phyloP scores from a whole-genome alignment of 2,888 invertebrate genomes.

The Xestia sexstrigata region DNA sequence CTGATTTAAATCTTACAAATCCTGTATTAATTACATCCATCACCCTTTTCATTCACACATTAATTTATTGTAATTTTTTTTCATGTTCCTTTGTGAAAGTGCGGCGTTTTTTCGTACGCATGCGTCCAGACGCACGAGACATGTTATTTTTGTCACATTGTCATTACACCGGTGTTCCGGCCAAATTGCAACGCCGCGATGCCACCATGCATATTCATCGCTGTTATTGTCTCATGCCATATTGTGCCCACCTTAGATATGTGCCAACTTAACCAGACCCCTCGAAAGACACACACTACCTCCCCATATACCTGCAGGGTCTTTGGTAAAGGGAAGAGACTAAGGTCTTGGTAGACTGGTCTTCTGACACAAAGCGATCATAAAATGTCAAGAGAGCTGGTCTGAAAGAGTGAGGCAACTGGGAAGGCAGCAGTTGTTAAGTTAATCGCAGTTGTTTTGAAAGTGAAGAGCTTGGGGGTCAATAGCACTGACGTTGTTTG shows the following conservation, averaged over 20 bases:
- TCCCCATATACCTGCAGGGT: neutral
- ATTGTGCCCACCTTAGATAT: constrained; percentile 80
- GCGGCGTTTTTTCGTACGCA: constrained; percentile 30
- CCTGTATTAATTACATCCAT: constrained; percentile 13
- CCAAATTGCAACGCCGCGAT: constrained; percentile 87
- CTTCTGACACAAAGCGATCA: constrained; percentile 78
- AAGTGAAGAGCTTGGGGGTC: constrained; percentile 40
- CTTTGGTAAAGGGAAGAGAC: constrained; percentile 23
- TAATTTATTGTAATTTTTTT: constrained; percentile 7
- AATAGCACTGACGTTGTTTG: constrained; percentile 25
- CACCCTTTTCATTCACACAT: neutral
- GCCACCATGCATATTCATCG: constrained; percentile 88
- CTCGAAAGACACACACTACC: constrained; percentile 37
- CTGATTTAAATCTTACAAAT: neutral
- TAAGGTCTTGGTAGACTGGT: constrained; percentile 69
- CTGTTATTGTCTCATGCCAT: constrained; percentile 84
- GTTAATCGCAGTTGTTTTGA: constrained; percentile 60
- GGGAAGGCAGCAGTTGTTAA: constrained; percentile 74
- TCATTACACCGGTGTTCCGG: constrained; percentile 86
- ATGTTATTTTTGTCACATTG: constrained; percentile 88
- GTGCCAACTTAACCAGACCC: constrained; percentile 72
- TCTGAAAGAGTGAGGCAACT: constrained; percentile 75
- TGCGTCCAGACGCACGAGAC: constrained; percentile 63
- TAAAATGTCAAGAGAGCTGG: constrained; percentile 83
- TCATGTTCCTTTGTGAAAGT: neutral